These are phyloP conservation scores for Sternarchorhynchus goeldii DNA, from an alignment of 2,797 vertebrate genomes.

Conservation along the genomic window DNA sequence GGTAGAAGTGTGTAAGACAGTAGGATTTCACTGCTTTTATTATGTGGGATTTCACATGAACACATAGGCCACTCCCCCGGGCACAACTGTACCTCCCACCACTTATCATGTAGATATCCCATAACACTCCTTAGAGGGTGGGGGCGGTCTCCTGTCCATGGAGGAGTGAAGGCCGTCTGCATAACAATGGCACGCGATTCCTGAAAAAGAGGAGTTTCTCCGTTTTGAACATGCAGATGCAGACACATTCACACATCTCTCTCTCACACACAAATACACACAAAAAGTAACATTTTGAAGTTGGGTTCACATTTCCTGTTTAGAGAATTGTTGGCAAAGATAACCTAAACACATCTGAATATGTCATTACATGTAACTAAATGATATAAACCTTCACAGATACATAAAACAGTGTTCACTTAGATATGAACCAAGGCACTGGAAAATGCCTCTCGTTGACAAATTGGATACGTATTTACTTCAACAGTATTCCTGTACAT, in stretches of 20 bases:
- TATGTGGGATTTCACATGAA: conserved; percentile 50
- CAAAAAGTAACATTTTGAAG: background rate
- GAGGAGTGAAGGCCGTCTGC: conserved; percentile 29
- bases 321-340: background rate
- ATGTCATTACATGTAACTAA: too few species aligned
- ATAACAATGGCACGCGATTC: conserved; percentile 23
- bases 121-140: conserved; percentile 5
- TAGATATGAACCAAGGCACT: background rate
- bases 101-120: conserved; percentile 36
- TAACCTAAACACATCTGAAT: background rate
- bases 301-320: too few species aligned
- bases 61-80: conserved; percentile 1
- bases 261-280: background rate
- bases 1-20: background rate
- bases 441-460: background rate
- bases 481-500: conserved; percentile 9
- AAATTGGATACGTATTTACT: conserved; percentile 2
- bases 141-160: background rate
- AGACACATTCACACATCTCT: background rate
- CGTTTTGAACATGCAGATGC: too few species aligned
- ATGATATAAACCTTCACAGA: background rate
- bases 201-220: background rate
- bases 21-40: conserved; percentile 6
- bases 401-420: background rate
- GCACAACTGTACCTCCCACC: conserved; percentile 47